These are phyloP conservation scores for Erebia ligea DNA, from an alignment of 2,888 invertebrate genomes.

Conservation along the genomic window DNA sequence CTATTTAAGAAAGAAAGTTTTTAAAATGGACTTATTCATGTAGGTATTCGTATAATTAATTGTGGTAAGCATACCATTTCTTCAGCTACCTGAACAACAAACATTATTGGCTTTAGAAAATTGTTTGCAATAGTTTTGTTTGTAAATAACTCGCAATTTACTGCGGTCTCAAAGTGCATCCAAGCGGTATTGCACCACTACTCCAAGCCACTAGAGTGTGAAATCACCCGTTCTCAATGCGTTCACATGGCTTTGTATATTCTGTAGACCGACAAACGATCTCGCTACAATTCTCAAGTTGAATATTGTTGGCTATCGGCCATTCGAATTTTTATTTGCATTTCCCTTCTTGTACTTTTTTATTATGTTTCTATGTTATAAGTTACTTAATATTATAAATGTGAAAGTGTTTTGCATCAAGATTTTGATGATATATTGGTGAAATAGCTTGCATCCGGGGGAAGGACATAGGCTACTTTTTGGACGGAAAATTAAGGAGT, in stretches of 20 bases:
- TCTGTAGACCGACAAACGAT: constrained; percentile 64
- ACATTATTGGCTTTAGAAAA: constrained; percentile 29
- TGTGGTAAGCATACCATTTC: constrained; percentile 16
- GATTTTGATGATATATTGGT: no score
- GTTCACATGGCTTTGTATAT: constrained; percentile 55
- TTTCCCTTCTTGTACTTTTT: not conserved
- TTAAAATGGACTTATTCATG: no score
- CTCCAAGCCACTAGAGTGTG: constrained; percentile 66
- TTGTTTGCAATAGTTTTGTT: constrained; percentile 31
- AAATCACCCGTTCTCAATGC: constrained; percentile 71
- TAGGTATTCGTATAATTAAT: constrained; percentile 9
- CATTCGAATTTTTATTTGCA: constrained; percentile 44
- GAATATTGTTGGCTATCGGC: constrained; percentile 29
- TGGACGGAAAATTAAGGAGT: no score
- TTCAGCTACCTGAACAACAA: constrained; percentile 19
- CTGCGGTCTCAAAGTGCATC: constrained; percentile 66
- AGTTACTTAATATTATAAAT: not conserved
- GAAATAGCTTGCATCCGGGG: no score
- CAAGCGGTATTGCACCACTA: constrained; percentile 54
- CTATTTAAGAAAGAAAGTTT: no score
- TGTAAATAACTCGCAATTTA: constrained; percentile 53
- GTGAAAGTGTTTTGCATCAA: no score
- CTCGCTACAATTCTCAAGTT: constrained; percentile 32
- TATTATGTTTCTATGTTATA: not conserved
- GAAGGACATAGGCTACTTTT: no score